Evolutionary conservation across 1,140 invertebrate species (phyloP).

Genomic region (Polyergus mexicanus): DNA sequence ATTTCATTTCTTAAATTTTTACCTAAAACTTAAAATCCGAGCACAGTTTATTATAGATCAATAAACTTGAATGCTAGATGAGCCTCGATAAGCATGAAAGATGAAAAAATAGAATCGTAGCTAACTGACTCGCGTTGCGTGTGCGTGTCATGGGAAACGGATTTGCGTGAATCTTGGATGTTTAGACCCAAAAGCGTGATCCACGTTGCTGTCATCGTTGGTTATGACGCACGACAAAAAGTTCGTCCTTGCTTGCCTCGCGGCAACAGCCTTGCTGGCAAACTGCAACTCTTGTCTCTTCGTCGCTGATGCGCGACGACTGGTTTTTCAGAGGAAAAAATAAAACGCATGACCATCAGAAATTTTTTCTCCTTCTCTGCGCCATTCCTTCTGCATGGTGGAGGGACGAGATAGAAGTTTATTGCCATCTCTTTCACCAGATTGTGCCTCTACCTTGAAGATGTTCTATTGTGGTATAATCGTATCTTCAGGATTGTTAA

Average conservation of each 20-base stretch:
- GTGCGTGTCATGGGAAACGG: not conserved
- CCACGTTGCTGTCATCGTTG: not conserved
- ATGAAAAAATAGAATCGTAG: not conserved
- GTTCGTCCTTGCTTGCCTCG: slow-evolving; percentile 62
- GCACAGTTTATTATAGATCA: not conserved
- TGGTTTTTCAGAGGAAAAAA: slow-evolving; percentile 73
- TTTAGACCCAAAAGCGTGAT: not conserved
- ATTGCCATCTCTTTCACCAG: slow-evolving; percentile 21
- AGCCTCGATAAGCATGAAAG: not conserved
- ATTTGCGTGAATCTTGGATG: not conserved
- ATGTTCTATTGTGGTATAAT: slow-evolving; percentile 44
- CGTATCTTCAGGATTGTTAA: slow-evolving; percentile 10
- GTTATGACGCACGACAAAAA: slow-evolving; percentile 23
- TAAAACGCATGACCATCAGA: slow-evolving; percentile 55
- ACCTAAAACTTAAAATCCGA: too few species aligned
- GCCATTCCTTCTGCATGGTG: not conserved
- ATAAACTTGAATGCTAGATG: not conserved
- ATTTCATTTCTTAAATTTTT: too few species aligned
- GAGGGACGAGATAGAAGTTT: slow-evolving; percentile 5
- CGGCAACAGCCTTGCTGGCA: slow-evolving; percentile 8
- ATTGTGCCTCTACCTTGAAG: slow-evolving; percentile 46
- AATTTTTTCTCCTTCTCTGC: slow-evolving; percentile 47
- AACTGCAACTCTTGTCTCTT: slow-evolving; percentile 71
- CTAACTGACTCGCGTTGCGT: not conserved
- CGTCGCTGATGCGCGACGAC: slow-evolving; percentile 58